Conservation (phyloP, 1,140 invertebrate species). For the Glomeris maerens region DNA sequence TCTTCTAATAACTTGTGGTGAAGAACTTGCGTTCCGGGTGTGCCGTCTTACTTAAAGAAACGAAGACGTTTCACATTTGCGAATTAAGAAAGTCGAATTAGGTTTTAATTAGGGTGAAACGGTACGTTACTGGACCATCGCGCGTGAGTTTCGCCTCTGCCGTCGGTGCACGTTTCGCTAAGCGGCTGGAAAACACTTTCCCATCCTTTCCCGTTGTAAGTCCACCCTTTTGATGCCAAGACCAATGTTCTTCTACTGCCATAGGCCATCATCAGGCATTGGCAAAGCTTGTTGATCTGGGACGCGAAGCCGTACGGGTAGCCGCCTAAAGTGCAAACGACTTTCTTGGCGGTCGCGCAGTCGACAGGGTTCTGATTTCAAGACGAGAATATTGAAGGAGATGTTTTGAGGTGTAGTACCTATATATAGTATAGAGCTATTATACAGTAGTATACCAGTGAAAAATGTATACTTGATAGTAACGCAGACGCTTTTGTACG, state of each 20-base stretch:
- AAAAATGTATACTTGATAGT: too few relatives aligned
- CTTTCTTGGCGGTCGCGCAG: conserved; percentile 69
- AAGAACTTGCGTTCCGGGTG: conserved; percentile 61
- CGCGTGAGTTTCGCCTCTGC: conserved; percentile 38
- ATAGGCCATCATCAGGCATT: conserved; percentile 92
- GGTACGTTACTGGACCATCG: conserved; percentile 27
- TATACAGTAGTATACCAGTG: too few relatives aligned
- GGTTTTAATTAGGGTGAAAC: too few relatives aligned
- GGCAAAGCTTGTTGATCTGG: conserved; percentile 91
- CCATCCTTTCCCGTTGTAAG: conserved; percentile 89
- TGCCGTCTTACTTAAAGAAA: too few relatives aligned
- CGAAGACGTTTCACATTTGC: too few relatives aligned
- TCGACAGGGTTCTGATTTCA: conserved; percentile 69
- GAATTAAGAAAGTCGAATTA: too few relatives aligned
- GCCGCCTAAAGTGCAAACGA: conserved; percentile 90
- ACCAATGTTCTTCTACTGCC: conserved; percentile 86
- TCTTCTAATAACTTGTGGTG: conserved; percentile 88
- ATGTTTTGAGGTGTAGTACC: too few relatives aligned
- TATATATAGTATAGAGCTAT: too few relatives aligned
- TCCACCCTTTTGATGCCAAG: conserved; percentile 86
- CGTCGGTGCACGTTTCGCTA: conserved; percentile 65
- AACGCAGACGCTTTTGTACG: too few relatives aligned
- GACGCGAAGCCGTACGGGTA: conserved; percentile 91
- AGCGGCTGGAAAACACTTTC: conserved; percentile 86
- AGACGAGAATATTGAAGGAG: too few relatives aligned